phyloP scores from a whole-genome alignment of 2,113 vertebrate species.

The Ctenodactylus gundi region DNA sequence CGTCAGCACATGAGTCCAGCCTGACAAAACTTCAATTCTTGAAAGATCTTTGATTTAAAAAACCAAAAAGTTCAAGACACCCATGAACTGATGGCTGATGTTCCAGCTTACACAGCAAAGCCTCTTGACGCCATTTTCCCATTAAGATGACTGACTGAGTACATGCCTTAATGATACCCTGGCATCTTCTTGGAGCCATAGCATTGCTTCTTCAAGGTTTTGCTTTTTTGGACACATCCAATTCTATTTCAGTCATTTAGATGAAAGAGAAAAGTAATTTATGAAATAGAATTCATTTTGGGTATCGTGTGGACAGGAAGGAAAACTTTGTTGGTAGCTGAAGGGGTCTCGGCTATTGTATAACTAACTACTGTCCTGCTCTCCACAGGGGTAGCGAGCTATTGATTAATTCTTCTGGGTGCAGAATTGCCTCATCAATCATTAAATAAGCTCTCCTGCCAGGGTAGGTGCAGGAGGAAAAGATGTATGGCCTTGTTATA shows the following conservation, averaged over 20 bases:
- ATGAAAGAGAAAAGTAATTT: slow-evolving; percentile 7
- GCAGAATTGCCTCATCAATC: slow-evolving; percentile 41
- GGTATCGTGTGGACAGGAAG: not conserved
- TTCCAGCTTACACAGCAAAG: not conserved
- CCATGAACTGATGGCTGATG: not conserved
- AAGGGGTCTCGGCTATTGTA: not conserved
- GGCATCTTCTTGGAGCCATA: not conserved
- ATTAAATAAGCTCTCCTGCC: slow-evolving; percentile 44
- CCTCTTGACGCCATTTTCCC: not conserved
- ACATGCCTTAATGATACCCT: not conserved
- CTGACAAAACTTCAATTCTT: not conserved
- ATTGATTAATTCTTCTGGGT: slow-evolving; percentile 66
- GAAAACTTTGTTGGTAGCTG: not conserved
- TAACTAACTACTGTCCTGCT: not conserved
- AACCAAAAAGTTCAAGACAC: not conserved
- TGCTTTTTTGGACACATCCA: not conserved
- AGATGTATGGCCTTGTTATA: slow-evolving; percentile 47
- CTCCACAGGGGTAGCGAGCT: not conserved
- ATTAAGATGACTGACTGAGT: not conserved
- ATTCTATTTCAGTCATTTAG: slow-evolving; percentile 20
- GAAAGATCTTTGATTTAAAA: not conserved
- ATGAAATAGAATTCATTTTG: not conserved
- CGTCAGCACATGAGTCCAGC: not conserved
- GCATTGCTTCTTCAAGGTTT: not conserved
- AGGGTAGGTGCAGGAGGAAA: slow-evolving; percentile 25